Conservation (phyloP, 2,797 vertebrate species). For the Sus cebifrons region DNA sequence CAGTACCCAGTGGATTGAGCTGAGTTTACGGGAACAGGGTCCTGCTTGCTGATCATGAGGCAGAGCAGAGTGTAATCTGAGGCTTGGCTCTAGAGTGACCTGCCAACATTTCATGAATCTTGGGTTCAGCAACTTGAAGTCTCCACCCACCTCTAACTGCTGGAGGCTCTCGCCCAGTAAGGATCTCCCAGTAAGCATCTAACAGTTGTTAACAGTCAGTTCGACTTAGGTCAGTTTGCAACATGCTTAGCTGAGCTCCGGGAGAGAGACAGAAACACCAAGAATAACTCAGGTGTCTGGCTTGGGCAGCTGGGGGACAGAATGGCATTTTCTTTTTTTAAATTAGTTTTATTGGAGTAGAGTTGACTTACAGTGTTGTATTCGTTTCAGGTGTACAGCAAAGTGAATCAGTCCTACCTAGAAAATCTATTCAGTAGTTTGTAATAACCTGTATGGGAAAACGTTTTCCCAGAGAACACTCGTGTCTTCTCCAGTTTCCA, state of each 20-base stretch:
- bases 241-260: background rate
- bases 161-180: background rate
- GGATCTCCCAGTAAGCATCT: background rate
- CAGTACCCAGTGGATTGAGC: background rate
- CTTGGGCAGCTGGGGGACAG: background rate
- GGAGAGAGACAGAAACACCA: background rate
- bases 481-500: background rate
- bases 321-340: background rate
- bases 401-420: too few species aligned
- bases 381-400: too few species aligned
- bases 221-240: constrained; percentile 17
- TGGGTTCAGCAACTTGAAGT: background rate
- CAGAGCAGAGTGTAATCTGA: background rate
- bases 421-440: too few species aligned
- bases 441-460: too few species aligned
- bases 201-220: background rate
- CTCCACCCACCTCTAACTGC: background rate
- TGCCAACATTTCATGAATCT: background rate
- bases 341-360: too few species aligned
- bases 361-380: too few species aligned
- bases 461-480: background rate
- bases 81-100: background rate
- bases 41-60: background rate
- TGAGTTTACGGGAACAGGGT: background rate
- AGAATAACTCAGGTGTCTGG: background rate